Base-by-base conservation (phyloP, 2,113 vertebrate genomes). In the Strix aluco region DNA sequence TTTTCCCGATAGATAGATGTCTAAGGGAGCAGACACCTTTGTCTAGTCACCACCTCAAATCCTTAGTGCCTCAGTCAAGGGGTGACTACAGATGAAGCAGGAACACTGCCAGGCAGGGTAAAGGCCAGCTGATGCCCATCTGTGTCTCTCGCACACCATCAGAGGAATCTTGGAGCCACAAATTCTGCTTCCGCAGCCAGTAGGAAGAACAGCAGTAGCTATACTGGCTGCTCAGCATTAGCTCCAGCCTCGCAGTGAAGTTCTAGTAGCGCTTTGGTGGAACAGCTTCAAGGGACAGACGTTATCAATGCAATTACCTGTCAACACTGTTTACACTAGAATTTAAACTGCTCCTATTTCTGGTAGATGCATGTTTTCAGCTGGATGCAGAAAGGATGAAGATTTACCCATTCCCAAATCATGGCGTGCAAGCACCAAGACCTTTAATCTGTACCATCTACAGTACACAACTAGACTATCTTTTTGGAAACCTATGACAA, bases 221-320 rank as follows among this genome's bases (percentile, higher is more conserved):
- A 36, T 2, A 18, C 17, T 22, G 61, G 29, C 46, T 3, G 44
- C 34, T 80, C 65, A 13, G 52, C 1, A 0, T 34, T 63, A 63
- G 82, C 73, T 65, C 51, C 65, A 46, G 71, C 49, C 67, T 49
- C 1, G 0, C 54, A 34, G 30, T 8, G 25, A 78, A 29, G 47
- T 9, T 86, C 29, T 11, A 26, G 9, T 10, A 49, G 59, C 0
- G 0, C 15, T 5, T 3, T 0, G 4, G 44, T 46, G 12, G 22
- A 88, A 70, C 12, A 77, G 51, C 63, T 90, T 79, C 5, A 0
- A 75, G 63, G 65, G 59, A 92, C 32, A 52, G 75, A 71, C 75
- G 27, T 57, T 73, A 91, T 54, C 87, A 82, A 66, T 3, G 23
- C 30, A 52, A 94, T 74, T 66, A 95, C 67, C 72, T 70, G 77